phyloP scores from a whole-genome alignment of 2,113 vertebrate genomes.

The Rhizomys pruinosus region DNA sequence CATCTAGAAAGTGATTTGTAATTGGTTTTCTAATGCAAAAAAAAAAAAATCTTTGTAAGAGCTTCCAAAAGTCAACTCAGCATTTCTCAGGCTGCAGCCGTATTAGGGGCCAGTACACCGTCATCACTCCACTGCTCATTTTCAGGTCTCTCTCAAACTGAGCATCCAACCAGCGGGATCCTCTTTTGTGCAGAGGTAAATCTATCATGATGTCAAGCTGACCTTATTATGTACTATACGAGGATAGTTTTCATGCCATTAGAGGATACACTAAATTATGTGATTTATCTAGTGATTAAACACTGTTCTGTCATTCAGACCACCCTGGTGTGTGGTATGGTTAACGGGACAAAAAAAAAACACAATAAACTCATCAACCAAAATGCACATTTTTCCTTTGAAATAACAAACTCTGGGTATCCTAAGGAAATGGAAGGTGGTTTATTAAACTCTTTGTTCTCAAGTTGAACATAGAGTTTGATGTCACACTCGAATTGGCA shows the following conservation, averaged over 20 bases:
- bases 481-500: background rate
- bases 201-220: background rate
- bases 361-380: background rate
- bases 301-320: background rate
- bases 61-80: slow-evolving; percentile 14
- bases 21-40: background rate
- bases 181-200: background rate
- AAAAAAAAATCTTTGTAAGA: background rate
- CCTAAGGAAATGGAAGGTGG: background rate
- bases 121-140: background rate
- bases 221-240: background rate
- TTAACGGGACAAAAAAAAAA: background rate
- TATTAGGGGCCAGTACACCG: background rate
- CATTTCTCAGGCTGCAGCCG: background rate
- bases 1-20: background rate
- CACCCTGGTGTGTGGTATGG: background rate
- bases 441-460: background rate
- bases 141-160: background rate
- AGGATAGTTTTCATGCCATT: background rate
- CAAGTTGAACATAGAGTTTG: background rate
- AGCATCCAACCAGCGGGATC: background rate
- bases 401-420: background rate
- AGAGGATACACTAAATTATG: background rate
- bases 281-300: background rate
- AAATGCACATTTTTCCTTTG: background rate